Evolutionary conservation across 2,113 vertebrate species (phyloP), one percentile per base, ranked within the genome.

Genomic region (Petrocephalus zakoni): DNA sequence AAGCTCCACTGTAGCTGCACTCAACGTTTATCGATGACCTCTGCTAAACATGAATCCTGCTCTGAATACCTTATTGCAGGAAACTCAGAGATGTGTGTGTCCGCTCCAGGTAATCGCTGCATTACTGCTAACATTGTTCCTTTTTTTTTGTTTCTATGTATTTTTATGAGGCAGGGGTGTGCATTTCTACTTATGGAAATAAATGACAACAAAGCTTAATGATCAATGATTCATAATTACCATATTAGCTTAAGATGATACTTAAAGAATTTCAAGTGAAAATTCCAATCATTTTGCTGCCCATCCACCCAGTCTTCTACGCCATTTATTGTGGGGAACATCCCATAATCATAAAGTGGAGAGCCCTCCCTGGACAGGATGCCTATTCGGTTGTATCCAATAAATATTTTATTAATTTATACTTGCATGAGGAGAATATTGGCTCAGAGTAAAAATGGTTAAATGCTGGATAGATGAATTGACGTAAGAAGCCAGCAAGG

Each of bases 381-480:
- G 61, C 25, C 61, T 68, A 13, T 29, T 68, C 10, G 29, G 25
- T 68, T 13, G 61, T 68, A 68, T 68, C 61, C 61, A 29, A 29
- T 68, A 68, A 68, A 68, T 68, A 68, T 68, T 68, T 68, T 68
- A 68, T 68, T 68, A 29, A 68, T 19, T 78, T 78, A 78, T 78
- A 42, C 37, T 37, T 78, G 72, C 72, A 78, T 42, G 72, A 78
- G 6, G 34, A 78, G 72, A 78, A 78, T 19, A 34, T 78, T 78
- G 72, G 34, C 72, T 11, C 13, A 75, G 11, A 42, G 34, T 84
- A 51, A 47, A 84, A 84, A 84, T n/a, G 47, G 37, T 49, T 84
- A 37, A 55, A 55, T 86, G 29, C 51, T 34, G 0, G 51, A 86
- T 21, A 55, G n/a, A 56, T 10, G 51, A 52, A n/a, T 37, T 37